Evolutionary conservation across 2,888 invertebrate species (phyloP), one percentile per base, ranked within the genome.

Genomic region (Mimachlamys varia): DNA sequence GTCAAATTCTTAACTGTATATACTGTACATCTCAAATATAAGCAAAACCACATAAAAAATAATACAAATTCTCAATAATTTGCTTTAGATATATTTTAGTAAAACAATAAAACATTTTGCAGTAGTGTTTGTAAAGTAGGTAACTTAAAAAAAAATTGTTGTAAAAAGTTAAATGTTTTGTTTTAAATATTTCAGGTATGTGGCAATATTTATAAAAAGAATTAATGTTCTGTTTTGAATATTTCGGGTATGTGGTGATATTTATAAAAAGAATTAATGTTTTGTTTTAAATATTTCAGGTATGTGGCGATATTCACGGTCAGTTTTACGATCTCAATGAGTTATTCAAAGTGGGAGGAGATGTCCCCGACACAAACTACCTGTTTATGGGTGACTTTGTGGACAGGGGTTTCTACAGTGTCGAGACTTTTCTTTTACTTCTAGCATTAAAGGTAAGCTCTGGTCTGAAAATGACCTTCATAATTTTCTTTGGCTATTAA

Each of bases 321-420:
- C 99, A 99, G 97, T 99, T 99, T 97, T 99, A 99, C 97, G 99
- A 99, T 97, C 97, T 99, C 88, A 99, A 96, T 92, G 97, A 97
- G 93, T 92, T 97, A 58, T 97, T 97, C 94, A 99, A 99, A 98
- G 99, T 99, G 44, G 99, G 99, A 87, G 99, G 99, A 38, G 99
- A 99, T 98, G 99, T 99, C 90, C 99, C 99, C 22, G 99, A 99
- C 97, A 99, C 99, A 93, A 99, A 99, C 97, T 99, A 99, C 97
- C 97, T 99, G 92, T 99, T 99, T 96, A 99, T 99, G 98, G 99
- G 99, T 37, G 99, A 99, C 97, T 99, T 99, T 97, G 99, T 99
- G 17, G 99, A 99, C 97, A 97, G 99, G 97, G 99, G 99, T 87
- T 99, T 99, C 97, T 99, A 99, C 97, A 99, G 99, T 96, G 99